phyloP scores from a whole-genome alignment of 2,797 vertebrate species.

The Mormyrus proboscirostris region DNA sequence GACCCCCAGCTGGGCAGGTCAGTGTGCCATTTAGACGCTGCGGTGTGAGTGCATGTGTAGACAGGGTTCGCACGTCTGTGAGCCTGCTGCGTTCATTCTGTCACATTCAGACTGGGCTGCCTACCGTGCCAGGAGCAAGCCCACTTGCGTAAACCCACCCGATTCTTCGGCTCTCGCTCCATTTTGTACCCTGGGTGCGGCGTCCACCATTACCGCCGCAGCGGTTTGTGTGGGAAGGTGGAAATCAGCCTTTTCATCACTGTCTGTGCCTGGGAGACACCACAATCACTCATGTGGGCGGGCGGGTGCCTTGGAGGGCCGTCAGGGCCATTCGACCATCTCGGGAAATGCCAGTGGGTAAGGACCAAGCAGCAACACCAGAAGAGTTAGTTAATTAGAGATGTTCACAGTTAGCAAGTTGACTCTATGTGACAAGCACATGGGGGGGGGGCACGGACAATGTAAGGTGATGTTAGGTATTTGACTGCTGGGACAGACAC shows the following conservation, averaged over 20 bases:
- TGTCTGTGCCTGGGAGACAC: slow-evolving; percentile 14
- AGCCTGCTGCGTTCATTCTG: background rate
- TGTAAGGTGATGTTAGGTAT: background rate
- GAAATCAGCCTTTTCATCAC: slow-evolving; percentile 23
- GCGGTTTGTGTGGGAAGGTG: slow-evolving; percentile 15
- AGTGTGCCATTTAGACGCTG: slow-evolving; percentile 29
- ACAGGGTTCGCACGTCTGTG: background rate
- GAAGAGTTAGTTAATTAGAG: background rate
- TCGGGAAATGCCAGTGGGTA: background rate
- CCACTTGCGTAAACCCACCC: background rate
- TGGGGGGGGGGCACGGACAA: too few species aligned
- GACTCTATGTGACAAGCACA: background rate
- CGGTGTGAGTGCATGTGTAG: background rate
- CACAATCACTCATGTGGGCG: slow-evolving; percentile 9
- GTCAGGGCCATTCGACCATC: background rate
- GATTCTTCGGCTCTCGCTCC: background rate
- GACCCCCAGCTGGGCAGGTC: slow-evolving; percentile 53
- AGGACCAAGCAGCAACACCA: background rate
- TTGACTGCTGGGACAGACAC: background rate
- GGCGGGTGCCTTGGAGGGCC: background rate
- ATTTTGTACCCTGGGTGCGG: background rate
- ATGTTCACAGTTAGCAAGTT: background rate
- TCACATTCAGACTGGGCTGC: background rate
- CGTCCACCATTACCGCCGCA: background rate
- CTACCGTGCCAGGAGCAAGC: background rate